A percentile compares a stretch with the other conserved stretches of the same genome.
Conservation (phyloP, 2,113 vertebrate genomes). For the Himantopus leucocephalus region DNA sequence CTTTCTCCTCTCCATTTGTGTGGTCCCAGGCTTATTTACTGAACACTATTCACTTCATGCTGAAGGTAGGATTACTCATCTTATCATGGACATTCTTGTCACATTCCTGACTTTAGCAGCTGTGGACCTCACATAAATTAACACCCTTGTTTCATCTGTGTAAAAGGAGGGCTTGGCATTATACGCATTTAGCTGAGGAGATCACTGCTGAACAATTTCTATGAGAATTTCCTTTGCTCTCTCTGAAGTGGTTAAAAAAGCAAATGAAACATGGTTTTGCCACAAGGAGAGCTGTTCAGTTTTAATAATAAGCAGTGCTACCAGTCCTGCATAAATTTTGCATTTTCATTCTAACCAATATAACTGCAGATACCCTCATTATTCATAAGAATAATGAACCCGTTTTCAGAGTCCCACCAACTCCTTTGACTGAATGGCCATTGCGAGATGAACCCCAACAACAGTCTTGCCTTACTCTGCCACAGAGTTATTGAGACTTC, state of each 20-base stretch:
- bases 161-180: conserved; percentile 14
- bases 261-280: neutral
- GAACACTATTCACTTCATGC: neutral
- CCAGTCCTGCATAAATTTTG: neutral
- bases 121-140: conserved; percentile 10
- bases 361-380: neutral
- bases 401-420: neutral
- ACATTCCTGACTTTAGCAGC: conserved; percentile 13
- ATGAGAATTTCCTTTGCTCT: neutral
- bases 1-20: neutral
- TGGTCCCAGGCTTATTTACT: neutral
- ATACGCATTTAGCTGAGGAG: neutral
- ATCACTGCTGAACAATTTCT: neutral
- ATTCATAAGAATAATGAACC: neutral
- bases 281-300: neutral
- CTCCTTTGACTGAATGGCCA: neutral
- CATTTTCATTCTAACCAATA: neutral
- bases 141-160: conserved; percentile 1
- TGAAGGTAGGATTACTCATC: conserved; percentile 6
- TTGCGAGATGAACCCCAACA: neutral
- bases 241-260: neutral
- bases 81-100: conserved; percentile 2
- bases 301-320: neutral
- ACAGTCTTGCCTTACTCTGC: neutral
- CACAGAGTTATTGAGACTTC: neutral